These are phyloP conservation scores for Xenentodon cancila DNA, from an alignment of 2,797 vertebrate species.

Conservation along the genomic window DNA sequence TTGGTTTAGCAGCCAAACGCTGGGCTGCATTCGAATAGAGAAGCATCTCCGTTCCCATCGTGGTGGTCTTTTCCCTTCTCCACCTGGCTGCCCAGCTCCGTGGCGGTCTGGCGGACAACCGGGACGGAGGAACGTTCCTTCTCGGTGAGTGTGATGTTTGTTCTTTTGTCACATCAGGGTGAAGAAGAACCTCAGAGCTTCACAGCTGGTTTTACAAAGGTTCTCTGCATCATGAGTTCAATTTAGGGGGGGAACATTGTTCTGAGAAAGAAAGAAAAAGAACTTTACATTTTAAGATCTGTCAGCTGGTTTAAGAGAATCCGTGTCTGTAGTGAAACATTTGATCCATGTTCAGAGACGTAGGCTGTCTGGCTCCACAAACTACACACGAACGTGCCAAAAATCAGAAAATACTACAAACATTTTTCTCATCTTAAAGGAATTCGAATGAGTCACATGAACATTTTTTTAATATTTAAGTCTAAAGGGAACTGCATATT, in stretches of 20 bases:
- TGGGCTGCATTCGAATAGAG: not conserved
- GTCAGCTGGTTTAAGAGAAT: no score
- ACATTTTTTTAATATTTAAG: not conserved
- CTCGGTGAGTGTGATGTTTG: constrained; percentile 34
- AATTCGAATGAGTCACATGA: not conserved
- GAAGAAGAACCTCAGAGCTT: not conserved
- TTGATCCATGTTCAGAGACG: no score
- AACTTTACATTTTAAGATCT: no score
- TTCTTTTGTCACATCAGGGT: constrained; percentile 12
- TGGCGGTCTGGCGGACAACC: constrained; percentile 19
- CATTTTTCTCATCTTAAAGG: no score
- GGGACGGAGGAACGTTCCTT: constrained; percentile 6
- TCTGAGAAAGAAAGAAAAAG: no score
- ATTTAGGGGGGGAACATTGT: no score
- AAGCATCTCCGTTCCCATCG: not conserved
- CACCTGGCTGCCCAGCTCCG: not conserved
- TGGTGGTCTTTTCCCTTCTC: fast-evolving
- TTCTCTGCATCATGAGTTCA: no score
- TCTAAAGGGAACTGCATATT: not conserved
- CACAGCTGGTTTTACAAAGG: not conserved
- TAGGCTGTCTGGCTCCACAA: no score
- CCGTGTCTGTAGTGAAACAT: no score
- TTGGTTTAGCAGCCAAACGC: constrained; percentile 20
- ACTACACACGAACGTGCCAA: no score
- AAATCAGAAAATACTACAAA: not conserved